Conservation (phyloP, 2,113 vertebrate genomes). For the Pseudopipra pipra region DNA sequence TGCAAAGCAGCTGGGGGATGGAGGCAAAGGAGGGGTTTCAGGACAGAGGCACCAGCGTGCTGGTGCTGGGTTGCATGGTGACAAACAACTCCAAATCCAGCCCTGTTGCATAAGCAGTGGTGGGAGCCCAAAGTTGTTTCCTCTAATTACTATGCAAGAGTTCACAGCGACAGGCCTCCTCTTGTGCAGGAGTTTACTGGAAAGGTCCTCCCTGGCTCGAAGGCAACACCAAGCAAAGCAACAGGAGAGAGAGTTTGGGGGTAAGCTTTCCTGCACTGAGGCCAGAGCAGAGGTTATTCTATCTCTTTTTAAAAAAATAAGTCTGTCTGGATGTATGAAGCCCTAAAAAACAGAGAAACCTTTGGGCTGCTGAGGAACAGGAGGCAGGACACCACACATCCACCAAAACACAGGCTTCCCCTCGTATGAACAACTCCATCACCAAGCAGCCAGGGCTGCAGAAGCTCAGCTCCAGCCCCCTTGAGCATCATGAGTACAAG, state of each 20-base stretch:
- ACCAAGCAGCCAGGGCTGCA: not conserved
- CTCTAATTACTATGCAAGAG: slow-evolving; percentile 49
- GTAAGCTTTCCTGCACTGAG: not conserved
- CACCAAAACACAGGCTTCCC: not conserved
- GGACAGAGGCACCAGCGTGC: not conserved
- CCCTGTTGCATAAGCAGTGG: slow-evolving; percentile 2
- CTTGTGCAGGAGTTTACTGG: slow-evolving; percentile 13
- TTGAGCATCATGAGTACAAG: not conserved
- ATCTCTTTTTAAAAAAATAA: not conserved
- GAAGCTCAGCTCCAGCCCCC: not conserved
- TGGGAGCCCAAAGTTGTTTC: slow-evolving; percentile 39
- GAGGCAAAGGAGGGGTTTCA: not conserved
- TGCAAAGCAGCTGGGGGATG: not conserved
- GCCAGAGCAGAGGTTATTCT: not conserved
- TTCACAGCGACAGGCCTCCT: slow-evolving; percentile 42
- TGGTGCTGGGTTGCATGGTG: not conserved
- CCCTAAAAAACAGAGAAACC: not conserved
- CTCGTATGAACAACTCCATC: not conserved
- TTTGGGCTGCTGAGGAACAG: not conserved
- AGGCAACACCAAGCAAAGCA: not conserved
- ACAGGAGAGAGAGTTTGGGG: not conserved
- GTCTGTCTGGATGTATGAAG: not conserved
- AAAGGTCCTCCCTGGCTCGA: not conserved
- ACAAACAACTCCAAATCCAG: not conserved
- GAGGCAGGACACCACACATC: not conserved